Percentiles rank a stretch among this genome's conserved stretches.
Conservation (phyloP, 2,113 vertebrate species). For the Erythrolamprus reginae region DNA sequence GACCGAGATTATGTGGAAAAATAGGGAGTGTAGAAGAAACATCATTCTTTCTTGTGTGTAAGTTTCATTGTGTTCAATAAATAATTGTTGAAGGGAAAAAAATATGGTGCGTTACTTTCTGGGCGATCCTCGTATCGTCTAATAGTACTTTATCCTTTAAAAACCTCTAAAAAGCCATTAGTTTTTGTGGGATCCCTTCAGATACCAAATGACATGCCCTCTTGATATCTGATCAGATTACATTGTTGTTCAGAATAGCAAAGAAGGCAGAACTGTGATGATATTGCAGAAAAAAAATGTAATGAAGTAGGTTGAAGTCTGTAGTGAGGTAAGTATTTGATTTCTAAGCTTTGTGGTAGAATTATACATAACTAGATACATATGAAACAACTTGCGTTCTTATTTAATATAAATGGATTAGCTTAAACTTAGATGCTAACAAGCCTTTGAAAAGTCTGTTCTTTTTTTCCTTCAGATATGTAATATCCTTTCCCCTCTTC, state of each 20-base stretch:
- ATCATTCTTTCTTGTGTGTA: too few relatives aligned
- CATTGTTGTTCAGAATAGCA: neutral
- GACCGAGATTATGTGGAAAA: too few relatives aligned
- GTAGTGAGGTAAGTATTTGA: neutral
- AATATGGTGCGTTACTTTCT: too few relatives aligned
- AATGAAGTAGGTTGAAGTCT: neutral
- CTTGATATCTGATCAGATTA: neutral
- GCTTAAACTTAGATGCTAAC: neutral
- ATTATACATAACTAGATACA: neutral
- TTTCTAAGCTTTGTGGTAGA: neutral
- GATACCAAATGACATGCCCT: neutral
- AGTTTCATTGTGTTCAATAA: too few relatives aligned
- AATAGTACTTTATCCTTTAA: neutral
- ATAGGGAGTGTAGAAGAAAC: too few relatives aligned
- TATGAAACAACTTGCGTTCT: neutral
- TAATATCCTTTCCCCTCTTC: neutral
- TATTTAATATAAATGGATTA: neutral
- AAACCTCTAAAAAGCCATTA: neutral
- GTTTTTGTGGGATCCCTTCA: neutral
- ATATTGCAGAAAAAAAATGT: neutral
- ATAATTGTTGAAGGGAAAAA: too few relatives aligned
- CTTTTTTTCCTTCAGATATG: slow-evolving; percentile 1
- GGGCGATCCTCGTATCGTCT: too few relatives aligned
- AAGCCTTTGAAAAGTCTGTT: neutral
- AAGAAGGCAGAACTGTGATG: neutral